A percentile compares a stretch with the other conserved stretches of the same genome.
These are phyloP conservation scores for Echinops telfairi DNA, from an alignment of 2,113 vertebrate species.

Conservation along the genomic window DNA sequence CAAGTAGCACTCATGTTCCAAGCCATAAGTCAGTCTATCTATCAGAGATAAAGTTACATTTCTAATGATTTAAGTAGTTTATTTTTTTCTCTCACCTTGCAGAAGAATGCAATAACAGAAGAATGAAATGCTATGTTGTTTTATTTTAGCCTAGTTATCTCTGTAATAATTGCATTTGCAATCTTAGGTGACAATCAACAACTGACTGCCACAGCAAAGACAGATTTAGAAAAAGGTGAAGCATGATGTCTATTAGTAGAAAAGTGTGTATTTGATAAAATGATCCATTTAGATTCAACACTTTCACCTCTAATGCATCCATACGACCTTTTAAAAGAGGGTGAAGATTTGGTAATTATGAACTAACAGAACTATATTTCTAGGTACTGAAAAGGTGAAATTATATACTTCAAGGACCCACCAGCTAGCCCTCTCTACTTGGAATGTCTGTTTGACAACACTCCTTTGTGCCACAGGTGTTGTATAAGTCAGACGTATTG, in stretches of 20 bases:
- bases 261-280: neutral
- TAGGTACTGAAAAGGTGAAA: neutral
- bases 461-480: neutral
- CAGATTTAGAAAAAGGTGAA: neutral
- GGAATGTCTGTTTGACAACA: neutral
- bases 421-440: neutral
- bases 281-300: neutral
- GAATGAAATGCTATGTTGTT: neutral
- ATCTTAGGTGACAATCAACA: neutral
- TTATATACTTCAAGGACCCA: neutral
- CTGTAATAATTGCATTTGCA: slow-evolving; percentile 31
- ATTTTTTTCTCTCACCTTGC: neutral
- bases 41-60: neutral
- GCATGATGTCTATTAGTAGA: neutral
- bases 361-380: neutral
- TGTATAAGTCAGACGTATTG: neutral
- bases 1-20: neutral
- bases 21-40: neutral
- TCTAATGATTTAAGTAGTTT: neutral
- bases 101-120: neutral
- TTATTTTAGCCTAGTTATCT: neutral
- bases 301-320: neutral
- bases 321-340: neutral
- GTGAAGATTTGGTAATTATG: neutral
- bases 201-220: neutral